Conservation (phyloP, 92 coral and sea anemone species). For the Siderastrea radians region DNA sequence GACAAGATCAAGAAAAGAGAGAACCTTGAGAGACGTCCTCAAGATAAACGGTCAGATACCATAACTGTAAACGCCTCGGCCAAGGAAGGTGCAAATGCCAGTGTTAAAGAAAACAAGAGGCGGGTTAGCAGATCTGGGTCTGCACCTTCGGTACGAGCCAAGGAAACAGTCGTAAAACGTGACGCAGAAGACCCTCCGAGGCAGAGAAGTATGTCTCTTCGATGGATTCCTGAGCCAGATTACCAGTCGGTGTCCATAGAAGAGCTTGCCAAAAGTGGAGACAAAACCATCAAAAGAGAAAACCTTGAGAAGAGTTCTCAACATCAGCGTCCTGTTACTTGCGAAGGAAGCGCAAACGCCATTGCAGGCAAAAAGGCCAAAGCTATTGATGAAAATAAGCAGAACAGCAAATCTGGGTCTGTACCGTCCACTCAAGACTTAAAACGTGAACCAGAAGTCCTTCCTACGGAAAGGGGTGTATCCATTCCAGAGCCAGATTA, state of each 20-base stretch:
- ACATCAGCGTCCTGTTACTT: background rate
- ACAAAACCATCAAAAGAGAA: background rate
- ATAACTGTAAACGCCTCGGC: background rate
- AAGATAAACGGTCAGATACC: background rate
- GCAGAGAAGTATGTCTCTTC: background rate
- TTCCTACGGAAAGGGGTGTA: background rate
- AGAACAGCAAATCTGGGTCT: conserved; percentile 67
- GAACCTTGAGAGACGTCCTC: background rate
- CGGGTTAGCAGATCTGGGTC: conserved; percentile 66
- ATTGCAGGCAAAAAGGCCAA: background rate
- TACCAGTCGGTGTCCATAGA: conserved; percentile 45
- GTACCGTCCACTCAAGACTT: conserved; percentile 67
- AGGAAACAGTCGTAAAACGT: conserved; percentile 22
- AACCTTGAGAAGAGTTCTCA: background rate
- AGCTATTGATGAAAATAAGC: conserved; percentile 6
- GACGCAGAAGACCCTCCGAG: background rate
- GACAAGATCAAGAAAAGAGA: background rate
- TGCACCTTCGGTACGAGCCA: conserved; percentile 65
- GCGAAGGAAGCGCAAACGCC: background rate
- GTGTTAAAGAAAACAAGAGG: background rate
- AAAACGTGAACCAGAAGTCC: background rate
- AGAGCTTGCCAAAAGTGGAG: conserved; percentile 6
- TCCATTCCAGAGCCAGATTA: conserved; percentile 78
- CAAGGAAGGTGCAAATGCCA: background rate
- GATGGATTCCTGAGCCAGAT: conserved; percentile 73